A percentile compares a stretch with the other conserved stretches of the same genome.
Conservation (phyloP, 2,113 vertebrate genomes). For the Tachycineta bicolor region DNA sequence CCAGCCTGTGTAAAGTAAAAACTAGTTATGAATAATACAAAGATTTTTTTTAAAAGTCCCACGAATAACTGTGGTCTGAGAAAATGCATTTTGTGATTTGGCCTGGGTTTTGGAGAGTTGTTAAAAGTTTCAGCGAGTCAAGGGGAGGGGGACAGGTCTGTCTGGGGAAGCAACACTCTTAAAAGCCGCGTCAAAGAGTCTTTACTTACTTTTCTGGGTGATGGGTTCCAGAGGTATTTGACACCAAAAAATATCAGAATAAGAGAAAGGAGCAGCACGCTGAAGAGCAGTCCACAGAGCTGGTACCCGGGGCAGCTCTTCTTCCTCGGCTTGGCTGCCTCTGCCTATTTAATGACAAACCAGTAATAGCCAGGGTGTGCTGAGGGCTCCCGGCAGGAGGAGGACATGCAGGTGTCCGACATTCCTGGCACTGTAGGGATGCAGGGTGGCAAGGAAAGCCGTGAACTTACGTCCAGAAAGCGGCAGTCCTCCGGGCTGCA, state of each 20-base stretch:
- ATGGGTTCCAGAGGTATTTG: slow-evolving; percentile 72
- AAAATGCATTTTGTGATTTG: background rate
- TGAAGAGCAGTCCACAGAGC: slow-evolving; percentile 69
- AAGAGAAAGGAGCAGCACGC: slow-evolving; percentile 63
- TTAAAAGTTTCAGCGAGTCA: background rate
- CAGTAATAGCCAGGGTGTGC: background rate
- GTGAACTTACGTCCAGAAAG: slow-evolving; percentile 73
- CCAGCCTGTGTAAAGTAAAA: slow-evolving; percentile 10
- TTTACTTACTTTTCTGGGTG: slow-evolving; percentile 78
- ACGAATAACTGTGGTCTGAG: background rate
- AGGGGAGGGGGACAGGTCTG: background rate
- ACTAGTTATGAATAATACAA: slow-evolving; percentile 44
- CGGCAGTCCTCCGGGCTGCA: slow-evolving; percentile 54
- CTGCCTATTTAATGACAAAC: slow-evolving; percentile 65
- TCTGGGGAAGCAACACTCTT: background rate
- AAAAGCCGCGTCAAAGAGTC: background rate
- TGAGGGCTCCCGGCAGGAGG: background rate
- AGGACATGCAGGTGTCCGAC: background rate
- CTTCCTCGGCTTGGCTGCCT: slow-evolving; percentile 62
- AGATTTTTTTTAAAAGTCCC: slow-evolving; percentile 10
- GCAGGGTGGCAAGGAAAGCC: background rate
- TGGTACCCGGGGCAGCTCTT: slow-evolving; percentile 69
- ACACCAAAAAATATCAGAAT: slow-evolving; percentile 70
- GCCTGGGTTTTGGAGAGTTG: slow-evolving; percentile 1
- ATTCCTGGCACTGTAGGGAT: background rate